Evolutionary conservation across 2,888 invertebrate species (phyloP), one percentile per base, ranked within the genome.

Genomic region (Drosophila anceps): DNA sequence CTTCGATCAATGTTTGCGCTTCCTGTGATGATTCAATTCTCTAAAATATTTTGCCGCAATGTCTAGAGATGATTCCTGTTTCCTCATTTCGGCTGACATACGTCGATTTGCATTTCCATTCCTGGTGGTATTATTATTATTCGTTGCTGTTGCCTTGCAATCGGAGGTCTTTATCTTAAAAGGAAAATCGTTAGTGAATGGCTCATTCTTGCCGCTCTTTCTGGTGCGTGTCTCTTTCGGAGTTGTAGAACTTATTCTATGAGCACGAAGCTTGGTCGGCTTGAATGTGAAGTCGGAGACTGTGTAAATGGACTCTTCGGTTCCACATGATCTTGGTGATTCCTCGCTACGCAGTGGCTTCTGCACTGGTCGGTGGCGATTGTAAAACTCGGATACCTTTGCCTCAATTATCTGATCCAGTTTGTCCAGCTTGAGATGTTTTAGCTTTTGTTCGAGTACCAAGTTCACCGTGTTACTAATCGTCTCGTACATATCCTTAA

Each of bases 391-490:
- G 5, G 9, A 8, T 0, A 81, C 24, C 41, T 73, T 67, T 6
- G 64, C 20, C 29, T 67, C 66, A 2, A 79, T 62, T 9, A 73
- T 15, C 18, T 69, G 48, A 15, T 63, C 48, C 6, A 71, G 46
- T 10, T 59, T 54, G 27, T 59, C 46, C 31, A 82, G n/a, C 27
- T 57, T 79, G 9, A 71, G 37, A 2, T 58, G 15, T 9, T 27
- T 20, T 18, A 81, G 3, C 41, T 70, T 65, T 13, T 65, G 65
- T 1, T 77, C 77, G 29, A 81, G 13, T 0, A 59, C 24, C 4
- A 50, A 8, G 27, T 58, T 69, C 9, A 77, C 77, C 4, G 65
- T 69, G 12, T 55, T 53, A 8, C 44, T 46, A 1, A 80, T 69
- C 4, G 58, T 48, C 12, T 48, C 35, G n/a, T 59, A 37, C 4